Evolutionary conservation across 2,113 vertebrate species (phyloP), one percentile per base, ranked within the genome.

Genomic region (Puma concolor): DNA sequence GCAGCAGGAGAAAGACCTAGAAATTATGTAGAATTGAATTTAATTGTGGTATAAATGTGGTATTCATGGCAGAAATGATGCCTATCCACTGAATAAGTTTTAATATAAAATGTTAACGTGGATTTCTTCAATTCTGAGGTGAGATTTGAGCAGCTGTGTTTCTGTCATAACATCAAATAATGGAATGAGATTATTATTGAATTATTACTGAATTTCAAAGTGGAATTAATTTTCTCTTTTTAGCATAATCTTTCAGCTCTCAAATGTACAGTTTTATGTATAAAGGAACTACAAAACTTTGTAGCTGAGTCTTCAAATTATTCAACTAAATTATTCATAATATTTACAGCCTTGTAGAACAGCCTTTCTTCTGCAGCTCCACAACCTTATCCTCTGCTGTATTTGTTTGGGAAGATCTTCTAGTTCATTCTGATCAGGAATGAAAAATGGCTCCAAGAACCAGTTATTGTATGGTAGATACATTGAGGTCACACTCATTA

Each of bases 11-110:
- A 80, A 98, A 92, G 50, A 67, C 64, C 77, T 94, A 31, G 1
- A 97, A 95, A 96, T 74, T 1, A 54, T 94, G 2, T 88, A 63
- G 52, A 93, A 93, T 52, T 80, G 7, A 57, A n/a, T 95, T 64
- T 84, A 97, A 31, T 97, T 97, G 36, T 89, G 7, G 21, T 88
- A 17, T 80, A 86, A 81, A 74, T 36, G 36, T 36, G 36, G 36
- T 88, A 50, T 94, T 76, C 85, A 15, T 95, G 69, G 31, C 66
- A 80, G 66, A 97, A 96, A 90, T 86, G 19, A 66, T 89, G 4
- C 6, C 27, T 89, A 10, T 15, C 71, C 60, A 71, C 36, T 27
- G 21, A 93, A 63, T 88, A 0, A 84, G 38, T 88, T 87, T 95
- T 84, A 72, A 82, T 93, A 12, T 83, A 87, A 94, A 91, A 77